Conservation (phyloP, 2,888 invertebrate genomes). For the Anorthoa munda region DNA sequence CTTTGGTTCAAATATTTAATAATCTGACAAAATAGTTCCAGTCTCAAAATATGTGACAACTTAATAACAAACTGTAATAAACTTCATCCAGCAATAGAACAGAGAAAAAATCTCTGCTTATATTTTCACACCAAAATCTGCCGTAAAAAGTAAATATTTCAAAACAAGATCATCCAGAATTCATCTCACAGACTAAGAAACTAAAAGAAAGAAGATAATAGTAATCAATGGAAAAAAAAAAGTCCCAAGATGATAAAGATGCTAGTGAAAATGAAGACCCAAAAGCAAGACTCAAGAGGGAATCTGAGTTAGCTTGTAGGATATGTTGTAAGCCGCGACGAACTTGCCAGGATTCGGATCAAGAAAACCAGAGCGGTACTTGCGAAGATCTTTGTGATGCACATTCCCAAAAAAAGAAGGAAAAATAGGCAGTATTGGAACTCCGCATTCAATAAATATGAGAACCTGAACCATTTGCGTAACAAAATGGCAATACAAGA, state of each 20-base stretch:
- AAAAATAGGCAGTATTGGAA: too few species aligned
- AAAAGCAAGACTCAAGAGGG: slow-evolving; percentile 1
- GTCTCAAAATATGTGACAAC: background rate
- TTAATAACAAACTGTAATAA: background rate
- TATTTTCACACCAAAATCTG: background rate
- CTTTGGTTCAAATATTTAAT: background rate
- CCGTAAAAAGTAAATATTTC: background rate
- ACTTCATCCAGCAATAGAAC: background rate
- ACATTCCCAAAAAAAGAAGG: background rate
- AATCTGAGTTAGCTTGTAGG: background rate
- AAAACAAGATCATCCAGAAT: background rate
- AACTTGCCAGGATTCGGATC: background rate
- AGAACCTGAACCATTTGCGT: too few species aligned
- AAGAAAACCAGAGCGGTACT: too few species aligned
- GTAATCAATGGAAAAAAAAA: background rate
- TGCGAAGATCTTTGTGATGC: background rate
- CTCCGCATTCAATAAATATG: too few species aligned
- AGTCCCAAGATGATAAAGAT: background rate
- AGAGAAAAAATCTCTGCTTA: background rate
- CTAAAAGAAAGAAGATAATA: background rate
- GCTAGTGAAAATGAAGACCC: background rate
- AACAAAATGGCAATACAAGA: too few species aligned
- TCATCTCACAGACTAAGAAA: background rate
- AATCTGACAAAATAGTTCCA: too few species aligned
- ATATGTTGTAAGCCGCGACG: too few species aligned